Base-by-base conservation (phyloP, 2,888 invertebrate species). In the Molanna angustata region DNA sequence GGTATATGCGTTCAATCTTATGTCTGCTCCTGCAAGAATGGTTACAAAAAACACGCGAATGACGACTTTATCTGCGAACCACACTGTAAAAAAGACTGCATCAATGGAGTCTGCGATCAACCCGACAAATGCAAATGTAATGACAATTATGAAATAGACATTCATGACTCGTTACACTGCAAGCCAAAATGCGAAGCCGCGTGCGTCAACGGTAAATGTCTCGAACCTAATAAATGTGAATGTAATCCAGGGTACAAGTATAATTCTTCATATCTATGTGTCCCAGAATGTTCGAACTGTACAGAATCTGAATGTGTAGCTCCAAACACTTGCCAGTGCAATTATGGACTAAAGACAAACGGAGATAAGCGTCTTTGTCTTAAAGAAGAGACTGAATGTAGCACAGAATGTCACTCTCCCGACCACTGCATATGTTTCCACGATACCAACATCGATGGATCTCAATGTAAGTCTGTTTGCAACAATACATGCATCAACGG, bases 1-100 rank as follows among this genome's bases (percentile, higher is more conserved):
- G 72, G 69, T 1, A 55, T 61, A 6, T 70, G 69, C 52, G 44
- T 57, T 1, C 58, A 59, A 14, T 68, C 69, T 2, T 58, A 66
- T 20, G 48, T 48, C 1, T 70, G 70, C 54, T 47, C 52, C 4
- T 70, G 69, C 58, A 21, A 61, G 41, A 49, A 61, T 0, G 64
- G 65, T 7, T 67, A 59, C 51, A 7, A 9, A 3, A 20, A 50
- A 37, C 22, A 40, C 6, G 19, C 32, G 7, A 19, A 43, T 11
- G 31, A 37, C 14, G 11, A 14, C 3, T 56, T 40, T 52, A 54
- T 52, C 11, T 73, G 72, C 56, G 59, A 61, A 40, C 68, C 71
- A 20, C 54, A 58, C 37, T 70, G 70, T 53, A 52, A 56, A 4
- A 49, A 57, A 2, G 51, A 58, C 1, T 74, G 74, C 52, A 49